These are phyloP conservation scores for Ochropleura plecta DNA, from an alignment of 2,888 invertebrate species.

Conservation along the genomic window DNA sequence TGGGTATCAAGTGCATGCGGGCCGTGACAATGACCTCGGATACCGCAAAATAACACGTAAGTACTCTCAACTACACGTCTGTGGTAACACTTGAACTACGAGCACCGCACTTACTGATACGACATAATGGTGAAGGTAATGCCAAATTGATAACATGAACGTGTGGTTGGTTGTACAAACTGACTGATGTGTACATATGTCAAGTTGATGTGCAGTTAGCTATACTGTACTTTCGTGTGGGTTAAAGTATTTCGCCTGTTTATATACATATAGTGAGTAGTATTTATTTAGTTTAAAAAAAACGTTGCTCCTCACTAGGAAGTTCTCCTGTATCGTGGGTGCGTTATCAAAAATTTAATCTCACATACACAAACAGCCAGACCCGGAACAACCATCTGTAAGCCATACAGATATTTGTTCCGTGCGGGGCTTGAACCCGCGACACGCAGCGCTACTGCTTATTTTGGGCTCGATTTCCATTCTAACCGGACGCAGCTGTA, in stretches of 20 bases:
- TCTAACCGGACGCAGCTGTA: too few species aligned
- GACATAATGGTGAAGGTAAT: not conserved
- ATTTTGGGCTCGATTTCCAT: too few species aligned
- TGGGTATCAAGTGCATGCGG: slow-evolving; percentile 61
- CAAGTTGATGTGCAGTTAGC: slow-evolving; percentile 40
- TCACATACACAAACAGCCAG: too few species aligned
- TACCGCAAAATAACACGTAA: slow-evolving; percentile 49
- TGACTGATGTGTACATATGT: slow-evolving; percentile 27
- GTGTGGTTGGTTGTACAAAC: slow-evolving; percentile 16
- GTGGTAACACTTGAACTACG: not conserved
- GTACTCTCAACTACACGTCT: slow-evolving; percentile 19
- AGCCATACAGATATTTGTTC: too few species aligned
- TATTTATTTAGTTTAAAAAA: too few species aligned
- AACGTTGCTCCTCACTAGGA: too few species aligned
- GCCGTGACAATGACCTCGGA: slow-evolving; percentile 63
- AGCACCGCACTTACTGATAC: slow-evolving; percentile 12
- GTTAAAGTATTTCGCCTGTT: slow-evolving; percentile 10
- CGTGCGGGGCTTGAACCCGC: too few species aligned
- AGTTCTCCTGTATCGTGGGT: too few species aligned
- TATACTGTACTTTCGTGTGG: slow-evolving; percentile 27
- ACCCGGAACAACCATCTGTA: too few species aligned
- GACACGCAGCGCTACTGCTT: too few species aligned
- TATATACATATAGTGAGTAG: not conserved
- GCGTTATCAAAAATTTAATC: too few species aligned
- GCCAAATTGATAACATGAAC: not conserved